Base-by-base conservation (phyloP, 2,888 invertebrate species). In the Exocentrus adspersus region DNA sequence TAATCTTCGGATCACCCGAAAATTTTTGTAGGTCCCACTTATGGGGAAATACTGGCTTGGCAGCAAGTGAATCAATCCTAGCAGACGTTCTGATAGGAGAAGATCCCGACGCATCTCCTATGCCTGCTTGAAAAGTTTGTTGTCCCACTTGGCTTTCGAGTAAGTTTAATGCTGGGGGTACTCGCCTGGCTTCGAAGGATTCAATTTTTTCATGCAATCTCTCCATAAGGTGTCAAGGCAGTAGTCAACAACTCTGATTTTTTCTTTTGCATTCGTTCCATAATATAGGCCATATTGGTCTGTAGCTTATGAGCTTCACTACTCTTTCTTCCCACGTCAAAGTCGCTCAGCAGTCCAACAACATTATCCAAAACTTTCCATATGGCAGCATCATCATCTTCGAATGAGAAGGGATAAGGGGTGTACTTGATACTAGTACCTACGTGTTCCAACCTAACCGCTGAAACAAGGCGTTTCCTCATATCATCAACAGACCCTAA, bases 371-470 rank as follows among this genome's bases (percentile, higher is more conserved):
- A 21, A 21, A 24, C 52, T 28, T 51, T 14, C 17, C 0, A 19
- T 7, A 63, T 42, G 2, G 32, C 52, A n/a, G 10, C 17, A 9
- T 37, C 45, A 59, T 63, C 63, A 17, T 59, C 46, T 0, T 43
- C 43, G 32, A 59, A 59, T 9, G 24, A 28, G n/a, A 24, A 64
- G 12, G 64, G 53, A 37, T 63, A 53, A 4, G n/a, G 1, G 9
- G 63, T 59, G 24, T 63, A 63, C 10, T 46, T 17, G 3, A 64
- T 28, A 19, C 64, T 64, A 19, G 54, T 54, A 6, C 64, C 64
- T 1, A 17, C 28, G 45, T 16, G 20, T 37, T 64, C 60, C 48
- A 64, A 43, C 24, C 30, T 28, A 5, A 58, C 10, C 2, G 54
- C 64, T 19, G n/a, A 12, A 20, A 30, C 7, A 10, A 63, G 12